phyloP scores from a whole-genome alignment of 2,888 invertebrate genomes.

The Drosophila stalkeri region DNA sequence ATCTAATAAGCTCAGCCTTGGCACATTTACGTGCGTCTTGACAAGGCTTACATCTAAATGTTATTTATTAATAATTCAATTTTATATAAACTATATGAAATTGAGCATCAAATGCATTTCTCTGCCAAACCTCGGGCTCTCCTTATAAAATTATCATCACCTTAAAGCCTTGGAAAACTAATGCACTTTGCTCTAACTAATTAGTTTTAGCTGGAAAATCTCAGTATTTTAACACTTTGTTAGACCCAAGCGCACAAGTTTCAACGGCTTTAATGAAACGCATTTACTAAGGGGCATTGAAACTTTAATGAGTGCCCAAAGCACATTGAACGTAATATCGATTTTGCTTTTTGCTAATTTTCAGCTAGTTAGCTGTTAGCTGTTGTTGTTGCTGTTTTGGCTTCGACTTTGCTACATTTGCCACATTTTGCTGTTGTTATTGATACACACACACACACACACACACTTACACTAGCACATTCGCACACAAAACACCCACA shows the following conservation, averaged over 20 bases:
- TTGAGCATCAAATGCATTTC: neutral
- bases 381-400: constrained; percentile 37
- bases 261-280: constrained; percentile 54
- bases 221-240: constrained; percentile 30
- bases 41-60: no score
- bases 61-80: neutral
- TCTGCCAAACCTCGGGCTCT: no score
- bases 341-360: constrained; percentile 73
- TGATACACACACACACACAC: constrained; percentile 38
- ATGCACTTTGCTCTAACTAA: constrained; percentile 8
- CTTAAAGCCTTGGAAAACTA: neutral
- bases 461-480: constrained; percentile 12
- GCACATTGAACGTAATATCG: constrained; percentile 54
- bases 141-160: neutral
- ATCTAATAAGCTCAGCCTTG: neutral
- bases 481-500: constrained; percentile 35
- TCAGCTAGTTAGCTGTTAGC: constrained; percentile 65
- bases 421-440: constrained; percentile 60
- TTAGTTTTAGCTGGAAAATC: constrained; percentile 22
- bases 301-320: constrained; percentile 61
- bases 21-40: neutral
- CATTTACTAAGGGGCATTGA: constrained; percentile 41
- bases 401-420: constrained; percentile 35
- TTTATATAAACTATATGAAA: neutral
- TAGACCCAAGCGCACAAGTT: constrained; percentile 11